These are phyloP conservation scores for Onchidella celtica DNA, from an alignment of 2,888 invertebrate genomes.

Conservation along the genomic window DNA sequence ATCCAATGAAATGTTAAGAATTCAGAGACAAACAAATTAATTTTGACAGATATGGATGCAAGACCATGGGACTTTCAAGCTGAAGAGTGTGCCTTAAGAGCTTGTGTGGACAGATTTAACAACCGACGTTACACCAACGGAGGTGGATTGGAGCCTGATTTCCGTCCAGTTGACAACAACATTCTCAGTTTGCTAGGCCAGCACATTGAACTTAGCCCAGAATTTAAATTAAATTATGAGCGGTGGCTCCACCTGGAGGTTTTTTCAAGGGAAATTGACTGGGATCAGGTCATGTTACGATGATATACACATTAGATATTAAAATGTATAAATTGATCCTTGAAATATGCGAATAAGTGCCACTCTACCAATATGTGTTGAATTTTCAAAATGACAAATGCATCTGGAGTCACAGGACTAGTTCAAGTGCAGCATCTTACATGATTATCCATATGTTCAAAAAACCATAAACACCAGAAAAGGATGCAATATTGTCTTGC, in stretches of 20 bases:
- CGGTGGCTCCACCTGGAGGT: slow-evolving; percentile 98
- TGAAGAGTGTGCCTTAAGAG: slow-evolving; percentile 96
- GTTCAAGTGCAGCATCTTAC: too few species aligned
- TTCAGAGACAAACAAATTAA: too few species aligned
- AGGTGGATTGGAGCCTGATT: slow-evolving; percentile 82
- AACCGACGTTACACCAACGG: slow-evolving; percentile 89
- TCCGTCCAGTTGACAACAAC: slow-evolving; percentile 88
- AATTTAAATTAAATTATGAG: slow-evolving; percentile 87
- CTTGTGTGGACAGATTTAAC: slow-evolving; percentile 97
- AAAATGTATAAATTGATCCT: too few species aligned
- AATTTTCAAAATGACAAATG: too few species aligned
- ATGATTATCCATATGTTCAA: too few species aligned
- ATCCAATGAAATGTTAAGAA: too few species aligned
- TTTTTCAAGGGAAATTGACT: slow-evolving; percentile 87
- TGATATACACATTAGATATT: too few species aligned
- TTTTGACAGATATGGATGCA: slow-evolving; percentile 93
- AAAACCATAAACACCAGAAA: too few species aligned
- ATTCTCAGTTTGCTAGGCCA: slow-evolving; percentile 90
- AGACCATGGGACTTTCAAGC: slow-evolving; percentile 98
- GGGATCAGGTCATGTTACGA: slow-evolving; percentile 81
- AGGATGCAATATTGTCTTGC: too few species aligned
- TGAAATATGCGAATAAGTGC: too few species aligned
- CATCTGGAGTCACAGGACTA: too few species aligned
- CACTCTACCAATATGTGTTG: too few species aligned
- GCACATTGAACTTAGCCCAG: slow-evolving; percentile 91